Conservation (phyloP, 53 echinoderm and acorn worm genomes). For the Antedon mediterranea region DNA sequence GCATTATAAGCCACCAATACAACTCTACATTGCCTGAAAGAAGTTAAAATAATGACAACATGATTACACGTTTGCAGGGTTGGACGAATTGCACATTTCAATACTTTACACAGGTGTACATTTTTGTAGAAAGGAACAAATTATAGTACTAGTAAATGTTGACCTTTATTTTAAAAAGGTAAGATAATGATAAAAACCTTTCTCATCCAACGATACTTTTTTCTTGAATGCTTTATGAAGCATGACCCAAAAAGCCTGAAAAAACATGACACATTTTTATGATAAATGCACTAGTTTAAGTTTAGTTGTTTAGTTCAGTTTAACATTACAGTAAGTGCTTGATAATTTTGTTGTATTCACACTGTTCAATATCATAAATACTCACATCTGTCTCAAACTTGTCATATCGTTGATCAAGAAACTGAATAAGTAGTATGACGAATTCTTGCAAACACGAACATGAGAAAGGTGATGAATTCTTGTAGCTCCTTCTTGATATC, state of each 20-base stretch:
- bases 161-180: too few species aligned
- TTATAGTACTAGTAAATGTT: too few species aligned
- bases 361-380: neutral
- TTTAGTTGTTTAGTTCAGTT: neutral
- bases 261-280: neutral
- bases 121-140: too few species aligned
- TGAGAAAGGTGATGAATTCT: constrained; percentile 28
- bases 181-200: too few species aligned
- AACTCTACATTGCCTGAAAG: constrained; percentile 35
- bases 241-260: constrained; percentile 62
- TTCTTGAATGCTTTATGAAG: constrained; percentile 13
- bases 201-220: neutral
- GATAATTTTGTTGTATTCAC: too few species aligned
- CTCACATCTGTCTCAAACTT: constrained; percentile 34
- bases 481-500: constrained; percentile 17
- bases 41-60: neutral
- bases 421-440: constrained; percentile 37
- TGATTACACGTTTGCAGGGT: too few species aligned
- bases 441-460: constrained; percentile 51
- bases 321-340: too few species aligned
- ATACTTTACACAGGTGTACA: too few species aligned
- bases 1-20: constrained; percentile 61
- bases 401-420: constrained; percentile 42
- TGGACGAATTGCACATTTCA: too few species aligned
- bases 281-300: too few species aligned